Conservation (phyloP, 2,797 vertebrate species). For the Myripristis jacobus region DNA sequence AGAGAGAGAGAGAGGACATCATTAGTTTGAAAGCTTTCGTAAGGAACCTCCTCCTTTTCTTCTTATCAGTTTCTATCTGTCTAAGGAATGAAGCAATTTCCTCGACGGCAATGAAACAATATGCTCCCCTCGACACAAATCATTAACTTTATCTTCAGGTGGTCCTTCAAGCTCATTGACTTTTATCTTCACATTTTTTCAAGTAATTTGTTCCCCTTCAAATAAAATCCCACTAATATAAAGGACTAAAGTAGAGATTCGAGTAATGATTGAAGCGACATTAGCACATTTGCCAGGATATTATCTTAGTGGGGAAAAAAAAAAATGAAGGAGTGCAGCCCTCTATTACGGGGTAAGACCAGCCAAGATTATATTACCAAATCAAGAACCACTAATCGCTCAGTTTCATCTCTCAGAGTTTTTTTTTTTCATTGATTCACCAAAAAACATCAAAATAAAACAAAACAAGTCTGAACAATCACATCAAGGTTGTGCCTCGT, state of each 20-base stretch:
- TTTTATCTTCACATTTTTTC: conserved; percentile 61
- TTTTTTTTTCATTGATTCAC: not conserved
- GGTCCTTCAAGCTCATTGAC: conserved; percentile 63
- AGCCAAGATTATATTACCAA: not conserved
- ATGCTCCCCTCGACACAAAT: conserved; percentile 62
- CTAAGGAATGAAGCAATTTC: conserved; percentile 38
- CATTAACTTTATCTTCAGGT: conserved; percentile 53
- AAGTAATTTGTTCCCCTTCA: conserved; percentile 60
- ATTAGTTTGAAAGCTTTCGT: not conserved
- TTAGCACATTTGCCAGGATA: conserved; percentile 50
- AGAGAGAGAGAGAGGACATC: conserved; percentile 17
- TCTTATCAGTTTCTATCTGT: conserved; percentile 35
- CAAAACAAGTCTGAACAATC: not conserved
- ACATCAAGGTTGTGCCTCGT: not conserved
- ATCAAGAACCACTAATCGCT: not conserved
- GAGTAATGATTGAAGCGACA: conserved; percentile 39
- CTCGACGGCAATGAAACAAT: conserved; percentile 49
- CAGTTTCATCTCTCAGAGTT: not conserved
- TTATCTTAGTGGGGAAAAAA: conserved; percentile 18
- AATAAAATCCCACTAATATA: conserved; percentile 37
- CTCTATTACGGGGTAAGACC: not conserved
- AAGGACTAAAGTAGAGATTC: conserved; percentile 22
- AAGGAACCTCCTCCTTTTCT: conserved; percentile 24
- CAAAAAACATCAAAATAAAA: not conserved
- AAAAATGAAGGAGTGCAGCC: not conserved